These are phyloP conservation scores for Cuniculus paca DNA, from an alignment of 2,797 vertebrate genomes.

Conservation along the genomic window DNA sequence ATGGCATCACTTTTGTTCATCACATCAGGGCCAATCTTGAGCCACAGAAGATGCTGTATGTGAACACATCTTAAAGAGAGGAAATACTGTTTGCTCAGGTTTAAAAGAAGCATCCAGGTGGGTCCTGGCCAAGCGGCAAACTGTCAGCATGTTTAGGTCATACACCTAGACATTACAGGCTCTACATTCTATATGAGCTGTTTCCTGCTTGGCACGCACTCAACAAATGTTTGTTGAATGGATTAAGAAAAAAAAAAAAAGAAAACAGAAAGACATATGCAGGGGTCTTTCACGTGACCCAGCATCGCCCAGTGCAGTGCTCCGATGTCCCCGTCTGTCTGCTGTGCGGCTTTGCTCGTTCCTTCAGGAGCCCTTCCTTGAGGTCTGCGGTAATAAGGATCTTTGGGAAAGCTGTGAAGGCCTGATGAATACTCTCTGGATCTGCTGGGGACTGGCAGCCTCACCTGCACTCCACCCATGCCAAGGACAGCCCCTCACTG, in stretches of 20 bases:
- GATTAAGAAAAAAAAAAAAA: too few species aligned
- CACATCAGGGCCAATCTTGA: not conserved
- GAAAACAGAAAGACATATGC: rapidly evolving
- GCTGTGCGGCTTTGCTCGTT: rapidly evolving
- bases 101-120: not conserved
- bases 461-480: rapidly evolving
- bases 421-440: not conserved
- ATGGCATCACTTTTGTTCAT: rapidly evolving
- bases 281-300: too few species aligned
- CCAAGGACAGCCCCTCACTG: too few species aligned
- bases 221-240: not conserved
- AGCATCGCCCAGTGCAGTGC: rapidly evolving
- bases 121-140: not conserved
- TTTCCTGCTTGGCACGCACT: not conserved
- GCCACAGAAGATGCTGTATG: rapidly evolving
- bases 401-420: not conserved
- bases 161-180: not conserved
- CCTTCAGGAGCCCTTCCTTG: not conserved
- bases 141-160: rapidly evolving
- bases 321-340: not conserved
- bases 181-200: rapidly evolving
- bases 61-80: not conserved
- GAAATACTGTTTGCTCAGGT: not conserved
- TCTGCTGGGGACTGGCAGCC: not conserved
- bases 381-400: too few species aligned